These are phyloP conservation scores for Polymixis flavicincta DNA, from an alignment of 2,888 invertebrate genomes.

Conservation along the genomic window DNA sequence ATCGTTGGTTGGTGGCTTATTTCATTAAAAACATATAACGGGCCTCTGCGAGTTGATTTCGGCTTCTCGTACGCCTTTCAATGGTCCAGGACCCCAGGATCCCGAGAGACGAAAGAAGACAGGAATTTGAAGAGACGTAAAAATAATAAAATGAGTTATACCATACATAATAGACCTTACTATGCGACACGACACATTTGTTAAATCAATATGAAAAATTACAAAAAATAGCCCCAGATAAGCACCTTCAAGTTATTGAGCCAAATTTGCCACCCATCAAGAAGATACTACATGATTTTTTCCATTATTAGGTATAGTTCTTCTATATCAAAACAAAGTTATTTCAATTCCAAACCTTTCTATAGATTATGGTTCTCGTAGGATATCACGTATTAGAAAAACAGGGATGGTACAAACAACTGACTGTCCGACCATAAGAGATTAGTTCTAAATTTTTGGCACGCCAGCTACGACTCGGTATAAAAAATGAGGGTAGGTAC, in stretches of 20 bases:
- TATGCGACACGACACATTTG: too few species aligned
- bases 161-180: too few species aligned
- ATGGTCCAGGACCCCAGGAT: too few species aligned
- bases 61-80: too few species aligned
- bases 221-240: not conserved
- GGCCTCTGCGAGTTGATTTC: too few species aligned
- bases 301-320: not conserved
- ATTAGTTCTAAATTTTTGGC: slow-evolving; percentile 59
- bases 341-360: not conserved
- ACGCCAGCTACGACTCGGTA: slow-evolving; percentile 33
- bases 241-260: not conserved
- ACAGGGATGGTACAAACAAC: slow-evolving; percentile 18
- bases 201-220: too few species aligned
- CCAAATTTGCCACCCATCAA: not conserved
- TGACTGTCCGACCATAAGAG: slow-evolving; percentile 34
- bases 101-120: too few species aligned
- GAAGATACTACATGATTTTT: not conserved
- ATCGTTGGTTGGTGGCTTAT: too few species aligned
- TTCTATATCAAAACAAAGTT: not conserved
- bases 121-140: too few species aligned
- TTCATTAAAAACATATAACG: too few species aligned
- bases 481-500: slow-evolving; percentile 42
- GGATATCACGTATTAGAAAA: slow-evolving; percentile 16
- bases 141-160: too few species aligned
- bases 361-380: not conserved